Evolutionary conservation across 2,888 invertebrate species (phyloP).

Genomic region (Sphaerophoria rueppellii): DNA sequence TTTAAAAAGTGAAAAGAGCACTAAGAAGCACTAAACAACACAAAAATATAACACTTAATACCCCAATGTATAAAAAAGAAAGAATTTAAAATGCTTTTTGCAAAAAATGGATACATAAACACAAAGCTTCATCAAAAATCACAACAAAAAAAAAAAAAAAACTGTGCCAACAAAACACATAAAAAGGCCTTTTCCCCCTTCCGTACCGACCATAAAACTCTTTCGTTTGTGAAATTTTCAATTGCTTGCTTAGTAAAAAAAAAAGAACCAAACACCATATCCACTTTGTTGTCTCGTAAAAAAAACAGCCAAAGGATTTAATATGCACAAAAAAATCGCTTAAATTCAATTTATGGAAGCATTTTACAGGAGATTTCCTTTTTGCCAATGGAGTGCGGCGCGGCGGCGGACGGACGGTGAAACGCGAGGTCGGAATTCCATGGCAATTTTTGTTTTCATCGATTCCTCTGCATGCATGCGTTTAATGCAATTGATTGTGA

Average conservation of each 20-base stretch:
- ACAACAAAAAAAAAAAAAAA: too few species aligned
- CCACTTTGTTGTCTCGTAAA: not conserved
- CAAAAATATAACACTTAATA: too few species aligned
- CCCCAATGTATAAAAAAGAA: too few species aligned
- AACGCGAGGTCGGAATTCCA: not conserved
- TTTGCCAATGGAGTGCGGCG: not conserved
- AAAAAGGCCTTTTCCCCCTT: too few species aligned
- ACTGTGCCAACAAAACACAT: too few species aligned
- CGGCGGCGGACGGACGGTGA: too few species aligned
- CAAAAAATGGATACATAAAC: too few species aligned
- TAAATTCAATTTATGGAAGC: conserved; percentile 53
- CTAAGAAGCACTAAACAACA: too few species aligned
- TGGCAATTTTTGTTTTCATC: conserved; percentile 17
- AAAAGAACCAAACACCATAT: not conserved
- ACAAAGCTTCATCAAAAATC: too few species aligned
- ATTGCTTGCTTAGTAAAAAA: conserved; percentile 15
- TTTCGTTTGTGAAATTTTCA: conserved; percentile 44
- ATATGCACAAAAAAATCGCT: conserved; percentile 18
- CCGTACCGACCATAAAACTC: not conserved
- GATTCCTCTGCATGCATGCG: conserved; percentile 52
- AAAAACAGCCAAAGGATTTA: not conserved
- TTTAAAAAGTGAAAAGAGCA: too few species aligned
- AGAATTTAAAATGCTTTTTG: too few species aligned
- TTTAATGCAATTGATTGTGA: conserved; percentile 47
- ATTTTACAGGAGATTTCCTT: conserved; percentile 50